phyloP scores from a whole-genome alignment of 2,113 vertebrate species.

The Scortum barcoo region DNA sequence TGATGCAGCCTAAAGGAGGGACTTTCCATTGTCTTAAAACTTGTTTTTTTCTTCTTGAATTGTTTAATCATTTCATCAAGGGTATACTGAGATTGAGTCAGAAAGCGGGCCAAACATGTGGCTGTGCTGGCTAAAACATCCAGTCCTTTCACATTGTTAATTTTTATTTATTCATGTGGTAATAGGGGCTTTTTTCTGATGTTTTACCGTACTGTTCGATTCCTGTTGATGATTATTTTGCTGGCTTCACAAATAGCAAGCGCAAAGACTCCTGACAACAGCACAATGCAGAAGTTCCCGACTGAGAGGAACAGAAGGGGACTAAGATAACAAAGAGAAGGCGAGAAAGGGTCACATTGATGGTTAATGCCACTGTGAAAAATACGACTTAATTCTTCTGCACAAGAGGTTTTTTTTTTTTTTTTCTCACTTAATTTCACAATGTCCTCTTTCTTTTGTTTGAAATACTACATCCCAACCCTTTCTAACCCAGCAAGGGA shows the following conservation, averaged over 20 bases:
- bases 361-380: constrained; percentile 55
- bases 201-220: constrained; percentile 44
- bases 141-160: constrained; percentile 13
- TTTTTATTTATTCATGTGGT: constrained; percentile 50
- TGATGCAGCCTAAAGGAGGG: constrained; percentile 30
- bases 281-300: constrained; percentile 31
- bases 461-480: constrained; percentile 18
- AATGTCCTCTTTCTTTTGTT: constrained; percentile 30
- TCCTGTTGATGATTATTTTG: constrained; percentile 52
- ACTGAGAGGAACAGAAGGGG: constrained; percentile 11
- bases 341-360: constrained; percentile 9
- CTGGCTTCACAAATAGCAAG: constrained; percentile 31
- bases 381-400: constrained; percentile 30
- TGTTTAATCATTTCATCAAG: constrained; percentile 47
- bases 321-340: constrained; percentile 20
- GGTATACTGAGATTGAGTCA: constrained; percentile 4
- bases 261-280: constrained; percentile 57
- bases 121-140: constrained; percentile 40
- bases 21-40: constrained; percentile 50
- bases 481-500: constrained; percentile 22
- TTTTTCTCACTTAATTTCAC: constrained; percentile 2
- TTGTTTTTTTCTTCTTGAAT: constrained; percentile 18
- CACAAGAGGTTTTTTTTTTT: too few species aligned
- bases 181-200: constrained; percentile 32
- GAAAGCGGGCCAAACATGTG: constrained; percentile 53